Conservation (phyloP, 2,888 invertebrate species). For the Tipula helvola region DNA sequence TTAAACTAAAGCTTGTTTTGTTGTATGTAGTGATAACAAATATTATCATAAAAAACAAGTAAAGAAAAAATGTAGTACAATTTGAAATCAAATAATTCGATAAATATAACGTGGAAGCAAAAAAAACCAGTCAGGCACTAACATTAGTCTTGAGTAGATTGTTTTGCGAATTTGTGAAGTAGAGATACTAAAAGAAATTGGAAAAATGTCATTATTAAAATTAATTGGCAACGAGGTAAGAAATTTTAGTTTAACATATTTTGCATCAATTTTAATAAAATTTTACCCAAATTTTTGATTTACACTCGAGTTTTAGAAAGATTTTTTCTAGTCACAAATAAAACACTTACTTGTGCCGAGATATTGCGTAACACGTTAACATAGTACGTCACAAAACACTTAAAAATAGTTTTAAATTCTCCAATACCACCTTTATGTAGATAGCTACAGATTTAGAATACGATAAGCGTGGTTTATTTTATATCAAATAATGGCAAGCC, state of each 20-base stretch:
- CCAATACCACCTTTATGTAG: not conserved
- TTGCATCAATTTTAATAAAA: not conserved
- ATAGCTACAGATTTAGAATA: not conserved
- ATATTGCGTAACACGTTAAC: not conserved
- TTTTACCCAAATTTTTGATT: not conserved
- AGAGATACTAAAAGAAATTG: not conserved
- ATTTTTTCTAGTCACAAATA: not conserved
- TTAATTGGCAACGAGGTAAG: constrained; percentile 31
- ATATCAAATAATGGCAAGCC: not conserved
- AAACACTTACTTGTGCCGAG: not conserved
- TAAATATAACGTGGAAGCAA: not conserved
- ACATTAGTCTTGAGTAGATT: constrained; percentile 7
- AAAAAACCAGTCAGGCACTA: not conserved
- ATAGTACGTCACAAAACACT: not conserved
- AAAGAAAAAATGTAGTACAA: not conserved
- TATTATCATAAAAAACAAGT: not conserved
- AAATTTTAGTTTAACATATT: not conserved
- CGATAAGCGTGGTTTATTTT: not conserved
- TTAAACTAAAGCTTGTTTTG: not conserved
- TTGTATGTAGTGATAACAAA: not conserved
- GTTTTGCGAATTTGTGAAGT: not conserved
- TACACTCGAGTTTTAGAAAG: not conserved
- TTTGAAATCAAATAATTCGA: not conserved
- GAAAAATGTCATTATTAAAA: constrained; percentile 28
- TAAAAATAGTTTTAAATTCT: not conserved